Base-by-base conservation (phyloP, 2,797 vertebrate species). In the Parambassis ranga region DNA sequence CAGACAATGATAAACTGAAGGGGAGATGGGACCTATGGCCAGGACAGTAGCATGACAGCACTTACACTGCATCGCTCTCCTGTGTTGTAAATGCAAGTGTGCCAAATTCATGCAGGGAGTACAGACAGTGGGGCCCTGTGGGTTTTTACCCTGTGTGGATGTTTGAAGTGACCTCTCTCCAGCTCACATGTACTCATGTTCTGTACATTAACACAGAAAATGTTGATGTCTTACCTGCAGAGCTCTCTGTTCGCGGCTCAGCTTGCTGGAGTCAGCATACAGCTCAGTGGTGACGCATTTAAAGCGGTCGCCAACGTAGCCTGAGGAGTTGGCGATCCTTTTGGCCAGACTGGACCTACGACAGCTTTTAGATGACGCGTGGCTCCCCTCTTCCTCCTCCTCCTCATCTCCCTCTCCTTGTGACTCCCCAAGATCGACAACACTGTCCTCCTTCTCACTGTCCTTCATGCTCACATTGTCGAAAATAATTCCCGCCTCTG, bases 231-330 rank as follows among this genome's bases (percentile, higher is more conserved):
- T 98, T 94, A 99, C 97, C 95, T 99, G 97, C 78, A 99, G 75
- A 0, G 97, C 97, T 74, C 96, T 94, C 91, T 99, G 97, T 87
- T 99, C 97, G 51, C 97, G 94, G 91, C 96, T 97, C 81, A 99
- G 93, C 90, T 99, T 96, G 92, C 96, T 99, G 85, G 97, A 97
- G 89, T 99, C 97, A 0, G 96, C 97, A 0, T 97, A 99, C 81
- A 99, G 93, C 84, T 99, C 97, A 0, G 97, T 98, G 28, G 97
- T 99, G 89, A 98, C 93, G 57, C 95, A 98, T 91, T 99, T 99
- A 94, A 99, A 96, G 68, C 96, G 94, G 87, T 99, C 97, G 63
- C 97, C 97, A 89, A 99, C 97, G 3, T 96, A 99, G 92, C 97
- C 97, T 0, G 96, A 93, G 15, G 97, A 98, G 90, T 98, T 99